These are phyloP conservation scores for Lasioglossum lativentre DNA, from an alignment of 2,888 invertebrate species.

Conservation along the genomic window DNA sequence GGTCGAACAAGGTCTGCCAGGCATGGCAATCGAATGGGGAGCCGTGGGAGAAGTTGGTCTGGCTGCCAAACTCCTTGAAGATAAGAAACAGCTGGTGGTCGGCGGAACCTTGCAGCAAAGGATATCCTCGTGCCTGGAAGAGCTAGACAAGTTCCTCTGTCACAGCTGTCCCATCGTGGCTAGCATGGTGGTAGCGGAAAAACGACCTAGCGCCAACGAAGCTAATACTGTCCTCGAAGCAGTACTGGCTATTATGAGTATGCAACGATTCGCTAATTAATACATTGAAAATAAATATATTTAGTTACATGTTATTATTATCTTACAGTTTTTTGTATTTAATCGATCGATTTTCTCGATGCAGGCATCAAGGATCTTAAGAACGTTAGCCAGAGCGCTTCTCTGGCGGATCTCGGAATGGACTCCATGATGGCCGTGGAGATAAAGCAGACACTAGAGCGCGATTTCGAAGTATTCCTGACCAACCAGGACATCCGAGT, in stretches of 20 bases:
- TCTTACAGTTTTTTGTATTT: neutral
- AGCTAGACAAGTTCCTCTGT: slow-evolving; percentile 91
- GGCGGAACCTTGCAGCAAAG: slow-evolving; percentile 94
- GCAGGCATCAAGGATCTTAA: slow-evolving; percentile 85
- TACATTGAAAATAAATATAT: neutral
- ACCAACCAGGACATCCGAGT: slow-evolving; percentile 94
- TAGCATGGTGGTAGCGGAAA: slow-evolving; percentile 95
- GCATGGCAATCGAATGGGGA: slow-evolving; percentile 88
- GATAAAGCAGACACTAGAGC: slow-evolving; percentile 95
- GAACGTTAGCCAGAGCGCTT: slow-evolving; percentile 89
- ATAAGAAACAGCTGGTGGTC: slow-evolving; percentile 89
- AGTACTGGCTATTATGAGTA: slow-evolving; percentile 87
- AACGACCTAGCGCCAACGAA: slow-evolving; percentile 87
- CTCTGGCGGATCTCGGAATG: slow-evolving; percentile 96
- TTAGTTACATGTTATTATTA: neutral
- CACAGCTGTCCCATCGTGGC: slow-evolving; percentile 88
- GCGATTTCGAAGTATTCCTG: slow-evolving; percentile 94
- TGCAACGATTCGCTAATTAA: neutral
- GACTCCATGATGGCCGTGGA: slow-evolving; percentile 99
- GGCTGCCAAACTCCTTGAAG: slow-evolving; percentile 91
- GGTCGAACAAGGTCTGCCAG: slow-evolving; percentile 85
- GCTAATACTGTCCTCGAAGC: slow-evolving; percentile 90
- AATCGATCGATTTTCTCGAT: neutral
- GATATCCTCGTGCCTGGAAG: slow-evolving; percentile 92
- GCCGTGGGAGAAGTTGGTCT: slow-evolving; percentile 91